phyloP scores from a whole-genome alignment of 2,797 vertebrate genomes.

The Helostoma temminkii region DNA sequence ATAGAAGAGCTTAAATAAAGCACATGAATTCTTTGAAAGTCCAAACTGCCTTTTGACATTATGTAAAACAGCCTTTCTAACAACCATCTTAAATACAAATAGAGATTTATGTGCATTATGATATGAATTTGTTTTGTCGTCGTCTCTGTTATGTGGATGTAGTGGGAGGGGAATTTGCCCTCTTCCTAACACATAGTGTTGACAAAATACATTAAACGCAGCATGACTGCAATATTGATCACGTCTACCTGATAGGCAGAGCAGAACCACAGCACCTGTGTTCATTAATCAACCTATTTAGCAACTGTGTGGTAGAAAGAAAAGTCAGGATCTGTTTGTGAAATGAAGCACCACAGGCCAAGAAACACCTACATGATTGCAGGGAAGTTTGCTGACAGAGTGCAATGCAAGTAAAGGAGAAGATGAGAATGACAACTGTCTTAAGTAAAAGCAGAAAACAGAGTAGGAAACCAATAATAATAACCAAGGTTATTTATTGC shows the following conservation, averaged over 20 bases:
- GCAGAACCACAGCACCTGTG: slow-evolving; percentile 80
- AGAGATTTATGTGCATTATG: background rate
- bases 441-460: slow-evolving; percentile 1
- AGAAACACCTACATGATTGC: slow-evolving; percentile 61
- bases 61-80: background rate
- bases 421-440: slow-evolving; percentile 36
- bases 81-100: background rate
- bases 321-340: slow-evolving; percentile 61
- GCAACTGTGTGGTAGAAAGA: slow-evolving; percentile 58
- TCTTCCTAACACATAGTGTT: slow-evolving; percentile 55
- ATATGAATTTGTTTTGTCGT: background rate
- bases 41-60: background rate
- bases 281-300: slow-evolving; percentile 80
- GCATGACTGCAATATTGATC: slow-evolving; percentile 78
- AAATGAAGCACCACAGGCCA: slow-evolving; percentile 59
- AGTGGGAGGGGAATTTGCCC: background rate
- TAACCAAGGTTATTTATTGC: slow-evolving; percentile 63
- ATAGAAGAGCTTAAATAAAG: slow-evolving; percentile 17
- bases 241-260: slow-evolving; percentile 75
- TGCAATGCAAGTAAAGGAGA: slow-evolving; percentile 41
- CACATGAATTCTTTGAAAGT: background rate
- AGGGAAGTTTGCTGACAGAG: slow-evolving; percentile 61
- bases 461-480: slow-evolving; percentile 25
- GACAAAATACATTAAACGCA: slow-evolving; percentile 81
- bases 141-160: slow-evolving; percentile 13